Evolutionary conservation across 2,888 invertebrate species (phyloP).

Genomic region (Apodemia mormo): DNA sequence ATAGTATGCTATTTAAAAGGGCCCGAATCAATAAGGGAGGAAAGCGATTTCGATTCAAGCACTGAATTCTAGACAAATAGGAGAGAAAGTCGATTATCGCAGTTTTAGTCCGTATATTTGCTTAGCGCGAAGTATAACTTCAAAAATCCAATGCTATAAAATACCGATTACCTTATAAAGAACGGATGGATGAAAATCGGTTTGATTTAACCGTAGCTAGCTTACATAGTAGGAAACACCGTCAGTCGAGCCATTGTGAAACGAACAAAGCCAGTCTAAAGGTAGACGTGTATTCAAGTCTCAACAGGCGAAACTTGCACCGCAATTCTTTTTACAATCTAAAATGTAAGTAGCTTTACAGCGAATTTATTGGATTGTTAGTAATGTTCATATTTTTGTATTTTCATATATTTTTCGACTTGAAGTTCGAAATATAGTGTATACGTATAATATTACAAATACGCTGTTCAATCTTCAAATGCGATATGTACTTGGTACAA

Average conservation of each 20-base stretch:
- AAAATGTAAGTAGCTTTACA: background rate
- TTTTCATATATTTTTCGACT: too few species aligned
- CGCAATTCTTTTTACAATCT: background rate
- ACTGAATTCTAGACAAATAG: too few species aligned
- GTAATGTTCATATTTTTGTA: too few species aligned
- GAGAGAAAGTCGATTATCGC: too few species aligned
- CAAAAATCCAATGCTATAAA: background rate
- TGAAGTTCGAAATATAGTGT: too few species aligned
- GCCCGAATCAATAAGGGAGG: too few species aligned
- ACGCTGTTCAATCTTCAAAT: too few species aligned
- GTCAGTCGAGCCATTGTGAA: background rate
- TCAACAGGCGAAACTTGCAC: slow-evolving; percentile 7
- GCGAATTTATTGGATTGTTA: background rate
- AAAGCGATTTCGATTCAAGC: too few species aligned
- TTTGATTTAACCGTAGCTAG: slow-evolving; percentile 3
- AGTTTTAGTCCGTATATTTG: too few species aligned
- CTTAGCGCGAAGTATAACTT: background rate
- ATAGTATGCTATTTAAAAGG: too few species aligned
- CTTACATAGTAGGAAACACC: slow-evolving; percentile 1
- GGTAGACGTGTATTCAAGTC: slow-evolving; percentile 11
- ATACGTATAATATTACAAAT: too few species aligned
- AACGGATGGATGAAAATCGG: background rate
- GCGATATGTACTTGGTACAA: too few species aligned
- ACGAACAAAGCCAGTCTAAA: slow-evolving; percentile 15
- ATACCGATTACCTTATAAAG: background rate